Evolutionary conservation across 2,888 invertebrate species (phyloP), one percentile per base, ranked within the genome.

Genomic region (Galerucella calmariensis): DNA sequence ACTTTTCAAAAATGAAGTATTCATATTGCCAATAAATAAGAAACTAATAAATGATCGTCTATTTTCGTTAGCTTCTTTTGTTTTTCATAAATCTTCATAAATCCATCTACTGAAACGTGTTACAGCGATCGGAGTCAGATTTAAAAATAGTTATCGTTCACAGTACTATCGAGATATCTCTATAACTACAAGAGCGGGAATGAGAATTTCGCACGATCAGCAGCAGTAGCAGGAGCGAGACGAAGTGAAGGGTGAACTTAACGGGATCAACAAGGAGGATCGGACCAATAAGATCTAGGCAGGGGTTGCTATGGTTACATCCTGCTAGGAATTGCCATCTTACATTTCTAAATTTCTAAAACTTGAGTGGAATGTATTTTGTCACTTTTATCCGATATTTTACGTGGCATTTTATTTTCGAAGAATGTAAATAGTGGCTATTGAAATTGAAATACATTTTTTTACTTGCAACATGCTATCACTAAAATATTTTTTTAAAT

Each of bases 271-370:
- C 77, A 77, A 75, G 75, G 78, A 75, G 75, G 67, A 75, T 79
- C 79, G 79, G 82, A 78, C 85, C 84, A 85, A 84, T 85, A 82
- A 82, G 84, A 82, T 81, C 75, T 69, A 78, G 69, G 81, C 82
- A 78, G 84, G 85, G 81, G 85, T 85, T 85, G 83, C 85, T 80
- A 85, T 85, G 85, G 83, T 79, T 77, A 85, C 85, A 67, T 81
- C 82, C 82, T 82, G 82, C 81, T 82, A 77, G 78, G 77, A 51
- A 79, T 79, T 81, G 80, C 81, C 82, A 82, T 83, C 83, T 83
- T 83, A 83, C 76, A 77, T 81, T 80, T 72, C 79, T 75, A 79
- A 79, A 80, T 80, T 72, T 78, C 78, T 73, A 76, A 59, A 69
- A 67, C 73, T 73, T 51, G 24, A 67, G 35, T 41, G 12, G 56